phyloP scores from a whole-genome alignment of 2,888 invertebrate genomes.

The Nephrotoma guestfalica region DNA sequence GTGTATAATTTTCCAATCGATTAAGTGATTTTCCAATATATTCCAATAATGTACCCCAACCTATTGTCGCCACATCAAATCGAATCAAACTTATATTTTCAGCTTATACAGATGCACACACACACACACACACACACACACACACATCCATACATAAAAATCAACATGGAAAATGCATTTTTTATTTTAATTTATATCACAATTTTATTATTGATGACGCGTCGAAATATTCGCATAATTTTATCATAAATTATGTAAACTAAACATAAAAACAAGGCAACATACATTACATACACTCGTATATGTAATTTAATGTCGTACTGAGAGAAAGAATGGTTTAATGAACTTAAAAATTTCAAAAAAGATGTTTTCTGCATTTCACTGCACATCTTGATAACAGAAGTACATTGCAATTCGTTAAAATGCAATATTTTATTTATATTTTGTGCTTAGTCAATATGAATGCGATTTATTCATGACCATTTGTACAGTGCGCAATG shows the following conservation, averaged over 20 bases:
- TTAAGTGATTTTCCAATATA: background rate
- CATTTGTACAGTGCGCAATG: background rate
- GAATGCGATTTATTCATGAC: background rate
- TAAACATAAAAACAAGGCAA: background rate
- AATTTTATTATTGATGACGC: background rate
- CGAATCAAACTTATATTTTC: background rate
- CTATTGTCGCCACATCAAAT: background rate
- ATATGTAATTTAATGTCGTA: background rate
- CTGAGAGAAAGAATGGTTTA: background rate
- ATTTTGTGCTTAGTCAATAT: background rate
- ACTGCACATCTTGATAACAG: background rate
- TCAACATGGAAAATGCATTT: background rate
- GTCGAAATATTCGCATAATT: background rate
- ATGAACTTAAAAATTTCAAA: background rate
- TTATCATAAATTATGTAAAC: background rate
- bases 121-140: background rate
- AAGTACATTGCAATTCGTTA: background rate
- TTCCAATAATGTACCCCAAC: background rate
- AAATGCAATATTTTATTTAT: background rate
- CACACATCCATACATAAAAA: background rate
- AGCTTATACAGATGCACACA: background rate
- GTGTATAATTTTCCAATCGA: background rate
- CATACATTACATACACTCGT: background rate
- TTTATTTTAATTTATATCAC: background rate
- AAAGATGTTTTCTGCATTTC: background rate